Evolutionary conservation across 1,140 invertebrate genomes (phyloP).

Genomic region (Mycetomoellerius zeteki): DNA sequence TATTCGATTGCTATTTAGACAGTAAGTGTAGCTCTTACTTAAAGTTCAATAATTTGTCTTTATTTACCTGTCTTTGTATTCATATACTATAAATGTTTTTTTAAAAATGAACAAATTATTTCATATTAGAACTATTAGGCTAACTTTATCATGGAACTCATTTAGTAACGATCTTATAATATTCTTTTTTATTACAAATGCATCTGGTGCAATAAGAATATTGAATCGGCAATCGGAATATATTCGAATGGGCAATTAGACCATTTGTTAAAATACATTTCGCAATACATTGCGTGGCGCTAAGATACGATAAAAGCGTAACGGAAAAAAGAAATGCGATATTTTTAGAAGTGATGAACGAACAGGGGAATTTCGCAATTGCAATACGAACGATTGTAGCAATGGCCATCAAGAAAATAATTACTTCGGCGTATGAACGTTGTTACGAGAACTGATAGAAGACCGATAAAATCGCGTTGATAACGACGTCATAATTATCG

Average conservation of each 20-base stretch:
- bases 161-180: too few species aligned
- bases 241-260: neutral
- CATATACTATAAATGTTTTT: too few species aligned
- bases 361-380: constrained; percentile 24
- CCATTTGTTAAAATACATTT: neutral
- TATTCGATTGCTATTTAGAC: too few species aligned
- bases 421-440: constrained; percentile 12
- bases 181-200: too few species aligned
- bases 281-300: neutral
- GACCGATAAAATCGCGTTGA: constrained; percentile 40
- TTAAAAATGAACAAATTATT: too few species aligned
- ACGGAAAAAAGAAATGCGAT: neutral
- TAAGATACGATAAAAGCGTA: constrained; percentile 5
- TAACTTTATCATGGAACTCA: too few species aligned
- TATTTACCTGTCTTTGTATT: too few species aligned
- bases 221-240: too few species aligned
- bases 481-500: constrained; percentile 50
- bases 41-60: too few species aligned
- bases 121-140: too few species aligned
- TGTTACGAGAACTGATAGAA: constrained; percentile 28
- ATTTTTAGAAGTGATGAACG: constrained; percentile 20
- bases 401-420: constrained; percentile 31
- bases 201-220: neutral
- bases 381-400: constrained; percentile 1
- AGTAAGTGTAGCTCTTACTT: too few species aligned